Evolutionary conservation across 2,113 vertebrate species (phyloP).

Genomic region (Rallus limicola): DNA sequence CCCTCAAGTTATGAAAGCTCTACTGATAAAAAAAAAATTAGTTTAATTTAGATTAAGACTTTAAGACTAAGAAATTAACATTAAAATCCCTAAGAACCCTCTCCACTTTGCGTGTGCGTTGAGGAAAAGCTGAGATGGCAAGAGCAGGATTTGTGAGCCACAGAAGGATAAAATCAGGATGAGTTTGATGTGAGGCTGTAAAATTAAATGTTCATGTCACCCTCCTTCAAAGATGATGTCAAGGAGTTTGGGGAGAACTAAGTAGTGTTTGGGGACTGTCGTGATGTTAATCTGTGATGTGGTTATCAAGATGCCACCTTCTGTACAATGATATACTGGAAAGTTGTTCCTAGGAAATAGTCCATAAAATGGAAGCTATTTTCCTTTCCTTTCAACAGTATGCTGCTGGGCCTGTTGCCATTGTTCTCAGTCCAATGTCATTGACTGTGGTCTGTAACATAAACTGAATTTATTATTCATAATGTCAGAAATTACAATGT

Average conservation of each 20-base stretch:
- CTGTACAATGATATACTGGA: neutral
- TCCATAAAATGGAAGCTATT: neutral
- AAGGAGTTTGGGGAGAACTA: neutral
- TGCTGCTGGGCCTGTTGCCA: neutral
- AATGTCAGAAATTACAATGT: neutral
- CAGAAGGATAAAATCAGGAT: neutral
- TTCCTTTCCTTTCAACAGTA: neutral
- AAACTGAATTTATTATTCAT: neutral
- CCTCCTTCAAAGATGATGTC: neutral
- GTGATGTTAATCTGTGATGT: neutral
- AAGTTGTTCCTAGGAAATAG: neutral
- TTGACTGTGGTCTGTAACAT: neutral
- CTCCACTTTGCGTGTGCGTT: neutral
- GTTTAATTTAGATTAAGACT: neutral
- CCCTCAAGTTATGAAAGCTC: neutral
- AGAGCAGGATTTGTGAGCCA: neutral
- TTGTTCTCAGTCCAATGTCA: neutral
- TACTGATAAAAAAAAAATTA: neutral
- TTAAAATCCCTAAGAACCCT: neutral
- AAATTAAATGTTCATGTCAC: neutral
- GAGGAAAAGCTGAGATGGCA: neutral
- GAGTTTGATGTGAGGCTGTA: neutral
- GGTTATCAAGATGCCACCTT: neutral
- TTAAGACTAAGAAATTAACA: neutral
- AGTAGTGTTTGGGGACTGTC: neutral